phyloP scores from a whole-genome alignment of 2,113 vertebrate species.

The Coracopsis vasa region DNA sequence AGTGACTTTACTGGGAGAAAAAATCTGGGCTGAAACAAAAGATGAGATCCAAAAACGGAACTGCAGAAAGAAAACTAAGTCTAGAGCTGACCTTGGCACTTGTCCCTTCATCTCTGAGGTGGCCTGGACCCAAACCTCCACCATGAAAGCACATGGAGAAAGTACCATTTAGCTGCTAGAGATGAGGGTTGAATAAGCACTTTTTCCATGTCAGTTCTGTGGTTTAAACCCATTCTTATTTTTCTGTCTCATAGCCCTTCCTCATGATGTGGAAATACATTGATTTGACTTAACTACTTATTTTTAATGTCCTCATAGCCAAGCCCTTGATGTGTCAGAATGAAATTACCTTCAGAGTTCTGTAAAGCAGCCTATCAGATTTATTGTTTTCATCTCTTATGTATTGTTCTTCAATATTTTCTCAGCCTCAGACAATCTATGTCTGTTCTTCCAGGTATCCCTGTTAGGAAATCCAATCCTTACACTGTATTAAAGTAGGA shows the following conservation, averaged over 20 bases:
- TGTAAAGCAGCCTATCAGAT: neutral
- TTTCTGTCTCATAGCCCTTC: neutral
- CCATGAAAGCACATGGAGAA: neutral
- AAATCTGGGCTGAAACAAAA: neutral
- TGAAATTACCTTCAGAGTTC: neutral
- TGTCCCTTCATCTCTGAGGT: neutral
- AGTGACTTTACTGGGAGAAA: neutral
- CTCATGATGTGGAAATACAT: neutral
- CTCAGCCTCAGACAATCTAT: neutral
- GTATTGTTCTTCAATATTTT: neutral
- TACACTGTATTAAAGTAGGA: neutral
- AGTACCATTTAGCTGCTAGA: neutral
- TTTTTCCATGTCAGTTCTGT: neutral
- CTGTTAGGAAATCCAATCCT: neutral
- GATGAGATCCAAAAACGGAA: neutral
- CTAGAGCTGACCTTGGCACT: neutral
- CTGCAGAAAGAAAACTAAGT: neutral
- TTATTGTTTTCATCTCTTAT: neutral
- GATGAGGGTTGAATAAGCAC: neutral
- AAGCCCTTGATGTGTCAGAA: fast-evolving
- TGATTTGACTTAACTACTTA: neutral
- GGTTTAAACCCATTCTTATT: neutral
- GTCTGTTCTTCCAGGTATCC: neutral
- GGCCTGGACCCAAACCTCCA: neutral
- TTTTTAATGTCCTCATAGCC: neutral